Evolutionary conservation across 2,113 vertebrate genomes (phyloP), one percentile per base, ranked within the genome.

Genomic region (Dipodomys stephensi): DNA sequence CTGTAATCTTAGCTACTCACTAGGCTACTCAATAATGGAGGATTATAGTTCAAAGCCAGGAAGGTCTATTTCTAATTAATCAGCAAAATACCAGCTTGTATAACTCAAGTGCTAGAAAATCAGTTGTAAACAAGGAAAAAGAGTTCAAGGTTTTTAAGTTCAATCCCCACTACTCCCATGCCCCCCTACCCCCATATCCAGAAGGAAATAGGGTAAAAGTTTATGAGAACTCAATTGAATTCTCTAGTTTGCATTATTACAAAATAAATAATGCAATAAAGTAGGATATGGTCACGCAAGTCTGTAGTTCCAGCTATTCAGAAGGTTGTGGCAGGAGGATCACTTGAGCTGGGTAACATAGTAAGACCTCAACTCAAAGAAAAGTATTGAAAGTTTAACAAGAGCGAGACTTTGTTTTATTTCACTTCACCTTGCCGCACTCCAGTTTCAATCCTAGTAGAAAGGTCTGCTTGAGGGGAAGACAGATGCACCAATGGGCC

Each of bases 401-500:
- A 73, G 27, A 86, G 11, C 1, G 39, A 94, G 46, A 62, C 3
- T 30, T 57, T 60, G 22, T 65, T 69, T 81, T 60, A 39, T n/a
- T 65, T 82, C 12, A 15, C 28, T 93, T 96, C 97, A 99, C 99
- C 99, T 98, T 99, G 98, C 91, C 99, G 98, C 53, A 99, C 99
- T 44, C 99, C 99, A 0, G 99, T 99, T 98, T 99, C 99, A 69
- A 99, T 99, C 92, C 99, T 98, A 0, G 98, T 99, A 96, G 97
- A 97, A 23, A 86, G 87, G 72, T 99, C 99, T 27, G 98, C 84
- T 11, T 60, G 96, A 6, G 99, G 99, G 0, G 99, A 99, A 83
- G 99, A 99, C 79, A 99, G 98, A 85, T 99, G 98, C 87, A 99
- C 96, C 78, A 99, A 87, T 0, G 99, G 99, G 32, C 99, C 99